Percentiles rank a stretch among this genome's conserved stretches.
Conservation (phyloP, 64 coral and sea anemone genomes). For the Anthopleura sola region DNA sequence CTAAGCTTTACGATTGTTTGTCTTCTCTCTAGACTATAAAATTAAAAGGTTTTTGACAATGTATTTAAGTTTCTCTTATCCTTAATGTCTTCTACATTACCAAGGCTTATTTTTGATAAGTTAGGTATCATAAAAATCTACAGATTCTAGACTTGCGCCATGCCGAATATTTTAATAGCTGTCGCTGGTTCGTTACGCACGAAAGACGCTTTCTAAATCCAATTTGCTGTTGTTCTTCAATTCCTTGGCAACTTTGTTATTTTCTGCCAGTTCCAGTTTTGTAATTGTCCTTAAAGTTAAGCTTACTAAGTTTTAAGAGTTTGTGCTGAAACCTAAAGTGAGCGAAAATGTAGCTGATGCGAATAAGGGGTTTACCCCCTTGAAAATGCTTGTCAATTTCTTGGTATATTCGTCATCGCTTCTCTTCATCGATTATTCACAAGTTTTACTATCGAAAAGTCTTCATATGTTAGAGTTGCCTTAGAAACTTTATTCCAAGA, state of each 20-base stretch:
- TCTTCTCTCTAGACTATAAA: background rate
- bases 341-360: background rate
- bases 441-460: background rate
- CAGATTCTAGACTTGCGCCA: background rate
- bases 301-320: background rate
- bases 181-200: slow-evolving; percentile 4
- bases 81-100: background rate
- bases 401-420: background rate
- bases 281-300: background rate
- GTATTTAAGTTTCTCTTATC: background rate
- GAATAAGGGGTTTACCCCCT: background rate
- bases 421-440: background rate
- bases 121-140: background rate
- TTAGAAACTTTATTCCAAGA: background rate
- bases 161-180: slow-evolving; percentile 14
- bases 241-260: background rate
- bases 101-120: background rate
- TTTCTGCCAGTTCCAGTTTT: background rate
- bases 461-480: background rate
- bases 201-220: slow-evolving; percentile 7
- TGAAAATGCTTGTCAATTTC: background rate
- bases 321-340: background rate
- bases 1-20: background rate
- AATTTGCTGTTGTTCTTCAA: background rate
- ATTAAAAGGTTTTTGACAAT: background rate